Evolutionary conservation across 1,140 invertebrate genomes (phyloP), one percentile per base, ranked within the genome.

Genomic region (Dendroctonus valens): DNA sequence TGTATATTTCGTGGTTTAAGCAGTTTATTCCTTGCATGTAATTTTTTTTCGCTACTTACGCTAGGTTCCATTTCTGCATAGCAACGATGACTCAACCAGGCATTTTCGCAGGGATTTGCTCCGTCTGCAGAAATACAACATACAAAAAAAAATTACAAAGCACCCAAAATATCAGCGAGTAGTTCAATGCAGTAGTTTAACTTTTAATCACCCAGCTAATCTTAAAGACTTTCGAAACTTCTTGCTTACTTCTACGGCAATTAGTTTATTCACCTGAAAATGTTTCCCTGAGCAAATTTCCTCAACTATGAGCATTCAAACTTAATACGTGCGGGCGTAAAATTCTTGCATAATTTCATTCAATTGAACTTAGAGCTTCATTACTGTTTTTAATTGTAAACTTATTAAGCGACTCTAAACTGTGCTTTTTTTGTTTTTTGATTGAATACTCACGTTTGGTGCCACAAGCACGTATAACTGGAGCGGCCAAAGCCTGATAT

Each of bases 381-480:
- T 26, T 26, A 26, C 26, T 26, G 26, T 26, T 26, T 26, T 9
- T 46, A 46, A 2, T 46, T 46, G 9, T 14, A 11, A 46, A 46
- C 44, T 38, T 37, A 40, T 57, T n/a, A n/a, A n/a, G n/a, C n/a
- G n/a, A n/a, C n/a, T n/a, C n/a, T n/a, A n/a, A n/a, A n/a, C n/a
- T n/a, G n/a, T n/a, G n/a, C n/a, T n/a, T n/a, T n/a, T n/a, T n/a
- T n/a, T n/a, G n/a, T n/a, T n/a, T n/a, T n/a, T n/a, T n/a, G n/a
- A n/a, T n/a, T n/a, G n/a, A n/a, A n/a, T n/a, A 40, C n/a, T 48
- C 49, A 64, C 65, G 14, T 67, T 61, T 62, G 14, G 65, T 61
- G 14, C 65, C 65, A 40, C 78, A 79, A 5, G 51, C 40, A 11
- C 74, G 64, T 0, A 78, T 14, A 48, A 74, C 66, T 9, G 68